Evolutionary conservation across 2,113 vertebrate species (phyloP).

Genomic region (Notothenia rossii): DNA sequence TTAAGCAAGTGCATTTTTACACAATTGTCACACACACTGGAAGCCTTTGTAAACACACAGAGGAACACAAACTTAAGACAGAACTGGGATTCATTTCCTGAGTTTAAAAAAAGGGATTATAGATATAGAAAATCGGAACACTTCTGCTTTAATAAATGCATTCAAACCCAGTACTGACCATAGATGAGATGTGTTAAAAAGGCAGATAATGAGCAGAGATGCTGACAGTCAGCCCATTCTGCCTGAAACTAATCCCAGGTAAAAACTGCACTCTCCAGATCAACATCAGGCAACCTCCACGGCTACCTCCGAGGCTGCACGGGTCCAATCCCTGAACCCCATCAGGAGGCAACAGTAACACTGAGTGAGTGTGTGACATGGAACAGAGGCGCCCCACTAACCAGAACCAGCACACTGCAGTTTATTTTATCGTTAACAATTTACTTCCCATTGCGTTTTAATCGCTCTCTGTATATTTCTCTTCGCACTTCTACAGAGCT

Average conservation of each 20-base stretch:
- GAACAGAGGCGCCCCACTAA: constrained; percentile 25
- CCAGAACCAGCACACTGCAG: constrained; percentile 34
- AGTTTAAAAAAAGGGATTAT: not conserved
- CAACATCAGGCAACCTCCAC: not conserved
- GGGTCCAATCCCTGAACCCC: constrained; percentile 1
- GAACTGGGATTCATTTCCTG: not conserved
- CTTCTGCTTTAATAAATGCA: not conserved
- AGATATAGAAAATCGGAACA: not conserved
- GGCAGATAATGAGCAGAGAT: constrained; percentile 1
- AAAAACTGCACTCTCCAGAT: constrained; percentile 22
- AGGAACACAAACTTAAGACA: constrained; percentile 10
- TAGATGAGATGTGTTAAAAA: not conserved
- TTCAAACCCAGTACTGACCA: not conserved
- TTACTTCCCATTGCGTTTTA: constrained; percentile 39
- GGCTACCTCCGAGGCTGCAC: not conserved
- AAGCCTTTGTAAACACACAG: constrained; percentile 1
- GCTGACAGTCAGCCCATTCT: not conserved
- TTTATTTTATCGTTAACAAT: constrained; percentile 33
- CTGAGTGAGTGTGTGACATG: constrained; percentile 21
- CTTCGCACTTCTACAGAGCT: not conserved
- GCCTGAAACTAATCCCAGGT: constrained; percentile 17
- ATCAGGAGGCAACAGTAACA: constrained; percentile 50
- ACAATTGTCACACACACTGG: not conserved
- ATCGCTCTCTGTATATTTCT: not conserved
- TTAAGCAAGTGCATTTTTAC: not conserved